These are phyloP conservation scores for Aradophagus sp. DNA, from an alignment of 1,140 invertebrate species.

Conservation along the genomic window DNA sequence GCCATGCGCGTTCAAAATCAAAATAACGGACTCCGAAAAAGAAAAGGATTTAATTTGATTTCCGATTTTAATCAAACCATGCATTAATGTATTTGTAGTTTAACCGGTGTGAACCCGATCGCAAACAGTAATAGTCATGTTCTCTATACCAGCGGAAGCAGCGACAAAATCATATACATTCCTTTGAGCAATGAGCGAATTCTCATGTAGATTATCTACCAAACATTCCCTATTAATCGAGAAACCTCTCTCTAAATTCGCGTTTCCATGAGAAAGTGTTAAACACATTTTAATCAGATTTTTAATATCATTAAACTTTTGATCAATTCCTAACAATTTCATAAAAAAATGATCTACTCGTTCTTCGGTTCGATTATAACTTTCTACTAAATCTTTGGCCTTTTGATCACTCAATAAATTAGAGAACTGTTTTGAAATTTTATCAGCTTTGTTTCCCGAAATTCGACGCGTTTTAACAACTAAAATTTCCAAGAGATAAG, in stretches of 20 bases:
- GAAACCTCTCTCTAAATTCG: constrained; percentile 40
- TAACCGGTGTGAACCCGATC: too few species aligned
- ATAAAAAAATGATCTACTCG: constrained; percentile 22
- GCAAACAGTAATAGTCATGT: constrained; percentile 10
- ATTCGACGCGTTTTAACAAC: constrained; percentile 6
- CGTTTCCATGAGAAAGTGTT: constrained; percentile 37
- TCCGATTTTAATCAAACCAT: too few species aligned
- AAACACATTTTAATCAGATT: constrained; percentile 27
- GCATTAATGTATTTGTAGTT: too few species aligned
- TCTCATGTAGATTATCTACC: constrained; percentile 32
- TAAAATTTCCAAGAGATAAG: constrained; percentile 3
- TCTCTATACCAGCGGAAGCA: constrained; percentile 8
- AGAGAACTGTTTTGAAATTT: constrained; percentile 11
- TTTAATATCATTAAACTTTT: constrained; percentile 11
- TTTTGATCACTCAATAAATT: constrained; percentile 4
- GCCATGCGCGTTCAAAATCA: too few species aligned
- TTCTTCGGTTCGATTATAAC: constrained; percentile 3
- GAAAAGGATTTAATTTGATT: too few species aligned
- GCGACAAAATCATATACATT: constrained; percentile 22
- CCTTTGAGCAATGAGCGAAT: constrained; percentile 34
- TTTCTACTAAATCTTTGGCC: constrained; percentile 5
- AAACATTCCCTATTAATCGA: constrained; percentile 46
- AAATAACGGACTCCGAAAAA: too few species aligned
- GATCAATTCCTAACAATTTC: constrained; percentile 3
- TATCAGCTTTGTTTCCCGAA: constrained; percentile 8